A percentile compares a stretch with the other conserved stretches of the same genome.
These are phyloP conservation scores for Protaetia brevitarsis DNA, from an alignment of 1,140 invertebrate genomes.

Conservation along the genomic window DNA sequence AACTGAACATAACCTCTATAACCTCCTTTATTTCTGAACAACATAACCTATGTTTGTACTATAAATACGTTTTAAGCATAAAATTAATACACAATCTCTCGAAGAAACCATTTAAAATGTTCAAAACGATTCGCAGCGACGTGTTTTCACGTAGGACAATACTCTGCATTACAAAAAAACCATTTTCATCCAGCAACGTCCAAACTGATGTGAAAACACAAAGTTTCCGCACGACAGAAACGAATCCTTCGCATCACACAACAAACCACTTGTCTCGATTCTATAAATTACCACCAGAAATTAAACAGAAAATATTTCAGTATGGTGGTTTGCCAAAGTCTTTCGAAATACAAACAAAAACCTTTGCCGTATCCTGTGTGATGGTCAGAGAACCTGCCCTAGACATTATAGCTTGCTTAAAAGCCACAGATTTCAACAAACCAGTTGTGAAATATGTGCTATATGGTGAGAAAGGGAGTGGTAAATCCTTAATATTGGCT, in stretches of 20 bases:
- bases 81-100: no score
- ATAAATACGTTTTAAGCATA: no score
- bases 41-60: no score
- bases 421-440: conserved; percentile 64
- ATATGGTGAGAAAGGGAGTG: conserved; percentile 57
- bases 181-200: no score
- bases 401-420: conserved; percentile 75
- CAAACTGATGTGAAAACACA: no score
- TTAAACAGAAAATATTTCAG: conserved; percentile 56
- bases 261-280: conserved; percentile 58
- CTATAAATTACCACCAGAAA: conserved; percentile 58
- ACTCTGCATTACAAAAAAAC: no score
- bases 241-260: conserved; percentile 57
- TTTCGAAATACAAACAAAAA: conserved; percentile 63
- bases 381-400: conserved; percentile 79
- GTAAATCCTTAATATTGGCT: conserved; percentile 73
- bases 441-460: conserved; percentile 79
- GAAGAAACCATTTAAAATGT: no score
- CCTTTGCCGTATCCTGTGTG: conserved; percentile 72
- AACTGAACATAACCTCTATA: no score
- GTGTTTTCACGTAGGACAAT: no score
- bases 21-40: no score
- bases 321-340: conserved; percentile 61
- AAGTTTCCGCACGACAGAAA: conserved; percentile 55
- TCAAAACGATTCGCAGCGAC: no score